A percentile compares a stretch with the other conserved stretches of the same genome.
Evolutionary conservation across 2,797 vertebrate genomes (phyloP).

Genomic region (Channa striata): DNA sequence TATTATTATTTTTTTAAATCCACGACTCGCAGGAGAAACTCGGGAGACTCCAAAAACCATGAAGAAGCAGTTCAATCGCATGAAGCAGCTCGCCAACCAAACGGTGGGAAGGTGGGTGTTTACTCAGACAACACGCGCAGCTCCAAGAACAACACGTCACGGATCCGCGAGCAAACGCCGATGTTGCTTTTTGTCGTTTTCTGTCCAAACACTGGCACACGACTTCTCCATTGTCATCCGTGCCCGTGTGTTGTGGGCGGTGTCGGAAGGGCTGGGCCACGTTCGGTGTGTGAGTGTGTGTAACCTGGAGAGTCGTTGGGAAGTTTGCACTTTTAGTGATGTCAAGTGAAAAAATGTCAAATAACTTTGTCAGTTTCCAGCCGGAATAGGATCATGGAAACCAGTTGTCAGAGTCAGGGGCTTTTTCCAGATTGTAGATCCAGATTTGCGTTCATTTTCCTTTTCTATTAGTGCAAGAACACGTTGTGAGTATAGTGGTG

Average conservation of each 20-base stretch:
- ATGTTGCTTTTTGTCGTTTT: not conserved
- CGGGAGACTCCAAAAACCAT: conserved; percentile 72
- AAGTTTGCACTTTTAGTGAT: not conserved
- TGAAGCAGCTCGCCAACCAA: conserved; percentile 97
- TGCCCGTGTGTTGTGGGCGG: conserved; percentile 44
- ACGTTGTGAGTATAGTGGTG: not conserved
- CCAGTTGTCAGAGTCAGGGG: not conserved
- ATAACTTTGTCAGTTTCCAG: not conserved
- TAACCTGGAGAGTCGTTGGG: conserved; percentile 11
- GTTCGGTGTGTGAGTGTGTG: not conserved
- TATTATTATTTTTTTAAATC: no score
- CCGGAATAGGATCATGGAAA: not conserved
- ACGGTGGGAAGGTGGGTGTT: conserved; percentile 92
- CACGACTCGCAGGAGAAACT: conserved; percentile 31
- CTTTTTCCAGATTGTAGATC: not conserved
- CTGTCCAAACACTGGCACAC: not conserved
- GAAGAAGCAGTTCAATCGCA: conserved; percentile 98
- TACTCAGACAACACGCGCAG: not conserved
- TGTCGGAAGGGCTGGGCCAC: conserved; percentile 44
- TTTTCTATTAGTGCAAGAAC: not conserved
- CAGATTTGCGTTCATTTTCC: not conserved
- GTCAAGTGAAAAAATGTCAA: not conserved
- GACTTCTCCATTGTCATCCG: conserved; percentile 19
- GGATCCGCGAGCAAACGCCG: not conserved
- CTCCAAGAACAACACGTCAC: conserved; percentile 5